Percentiles rank a stretch among this genome's conserved stretches.
phyloP scores from a whole-genome alignment of 2,797 vertebrate genomes.

The Saxicola maurus region DNA sequence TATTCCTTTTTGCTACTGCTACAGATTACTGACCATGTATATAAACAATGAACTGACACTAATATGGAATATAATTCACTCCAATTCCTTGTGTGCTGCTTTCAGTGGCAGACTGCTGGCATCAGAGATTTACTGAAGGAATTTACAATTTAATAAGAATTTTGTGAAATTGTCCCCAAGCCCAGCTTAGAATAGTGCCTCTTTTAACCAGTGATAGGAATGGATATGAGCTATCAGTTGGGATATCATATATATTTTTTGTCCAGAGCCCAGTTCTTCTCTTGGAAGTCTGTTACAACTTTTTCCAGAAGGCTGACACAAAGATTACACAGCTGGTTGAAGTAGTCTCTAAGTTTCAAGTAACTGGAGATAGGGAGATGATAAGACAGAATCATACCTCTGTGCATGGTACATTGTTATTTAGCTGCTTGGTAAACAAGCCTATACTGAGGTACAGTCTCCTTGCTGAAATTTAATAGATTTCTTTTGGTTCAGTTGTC shows the following conservation, averaged over 20 bases:
- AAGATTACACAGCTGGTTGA: neutral
- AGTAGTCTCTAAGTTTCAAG: neutral
- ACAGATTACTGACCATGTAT: neutral
- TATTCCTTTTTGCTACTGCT: neutral
- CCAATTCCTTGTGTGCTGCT: neutral
- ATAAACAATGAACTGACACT: neutral
- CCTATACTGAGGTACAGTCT: neutral
- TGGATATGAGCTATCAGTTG: neutral
- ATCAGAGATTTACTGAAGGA: neutral
- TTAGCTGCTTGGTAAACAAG: neutral
- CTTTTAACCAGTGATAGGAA: neutral
- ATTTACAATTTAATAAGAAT: neutral
- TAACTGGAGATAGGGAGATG: neutral
- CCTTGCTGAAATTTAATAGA: neutral
- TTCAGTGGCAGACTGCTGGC: neutral
- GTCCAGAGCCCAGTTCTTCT: neutral
- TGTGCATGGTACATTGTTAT: neutral
- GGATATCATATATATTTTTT: neutral
- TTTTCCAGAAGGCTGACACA: neutral
- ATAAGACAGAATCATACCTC: neutral
- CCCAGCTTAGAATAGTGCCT: neutral
- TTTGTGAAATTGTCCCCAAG: neutral
- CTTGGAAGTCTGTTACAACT: neutral
- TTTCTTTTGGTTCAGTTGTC: neutral
- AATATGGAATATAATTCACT: neutral